A percentile compares a stretch with the other conserved stretches of the same genome.
These are phyloP conservation scores for Nannoperca australis DNA, from an alignment of 2,797 vertebrate genomes.

Conservation along the genomic window DNA sequence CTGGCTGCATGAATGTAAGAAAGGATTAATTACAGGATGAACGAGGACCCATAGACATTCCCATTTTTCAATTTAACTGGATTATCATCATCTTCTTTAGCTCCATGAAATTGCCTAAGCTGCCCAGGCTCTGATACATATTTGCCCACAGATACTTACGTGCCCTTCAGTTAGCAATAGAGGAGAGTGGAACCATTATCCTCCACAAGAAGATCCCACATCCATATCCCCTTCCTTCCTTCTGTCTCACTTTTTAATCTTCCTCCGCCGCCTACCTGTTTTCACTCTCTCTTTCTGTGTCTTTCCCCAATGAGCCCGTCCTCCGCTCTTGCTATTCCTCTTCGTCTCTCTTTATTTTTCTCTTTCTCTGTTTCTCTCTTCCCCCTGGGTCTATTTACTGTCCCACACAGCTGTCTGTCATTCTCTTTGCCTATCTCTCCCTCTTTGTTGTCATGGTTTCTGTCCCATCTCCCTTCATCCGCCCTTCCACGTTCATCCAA, in stretches of 20 bases:
- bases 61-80: conserved; percentile 82
- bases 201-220: conserved; percentile 51
- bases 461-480: conserved; percentile 44
- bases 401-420: conserved; percentile 57
- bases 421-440: conserved; percentile 30
- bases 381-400: conserved; percentile 37
- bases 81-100: conserved; percentile 76
- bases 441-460: conserved; percentile 44
- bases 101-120: conserved; percentile 76
- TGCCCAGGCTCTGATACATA: conserved; percentile 60
- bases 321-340: conserved; percentile 28
- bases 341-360: conserved; percentile 43
- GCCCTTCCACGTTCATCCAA: conserved; percentile 56
- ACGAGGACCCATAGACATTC: conserved; percentile 68
- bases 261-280: conserved; percentile 62
- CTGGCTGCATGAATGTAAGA: conserved; percentile 68
- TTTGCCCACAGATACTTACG: conserved; percentile 63
- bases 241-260: conserved; percentile 64
- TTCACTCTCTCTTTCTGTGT: conserved; percentile 59
- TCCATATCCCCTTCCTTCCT: conserved; percentile 45
- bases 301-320: conserved; percentile 43
- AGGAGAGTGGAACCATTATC: conserved; percentile 68
- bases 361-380: conserved; percentile 23
- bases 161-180: conserved; percentile 73
- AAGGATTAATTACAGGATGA: conserved; percentile 79